Percentiles rank a stretch among this genome's conserved stretches.
Conservation (phyloP, 2,888 invertebrate species). For the Cantharis lateralis region DNA sequence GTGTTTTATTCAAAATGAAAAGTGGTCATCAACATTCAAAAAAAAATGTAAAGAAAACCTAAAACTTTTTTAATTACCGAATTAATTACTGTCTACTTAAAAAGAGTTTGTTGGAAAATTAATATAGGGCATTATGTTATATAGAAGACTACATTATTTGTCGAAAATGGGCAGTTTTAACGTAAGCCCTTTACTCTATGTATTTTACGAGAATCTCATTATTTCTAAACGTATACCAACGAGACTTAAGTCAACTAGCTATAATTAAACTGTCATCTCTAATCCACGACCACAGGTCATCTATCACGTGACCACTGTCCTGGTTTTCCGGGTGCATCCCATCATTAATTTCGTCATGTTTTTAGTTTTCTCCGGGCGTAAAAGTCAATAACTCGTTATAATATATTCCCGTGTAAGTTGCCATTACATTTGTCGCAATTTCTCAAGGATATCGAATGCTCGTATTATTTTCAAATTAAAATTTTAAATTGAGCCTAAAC, state of each 20-base stretch:
- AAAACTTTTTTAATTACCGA: not conserved
- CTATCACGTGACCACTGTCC: slow-evolving; percentile 54
- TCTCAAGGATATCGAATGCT: slow-evolving; percentile 39
- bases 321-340: slow-evolving; percentile 44
- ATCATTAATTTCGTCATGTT: slow-evolving; percentile 49
- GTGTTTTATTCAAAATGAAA: too few relatives aligned
- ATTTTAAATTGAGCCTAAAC: slow-evolving; percentile 21
- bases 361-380: slow-evolving; percentile 29
- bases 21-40: not conserved
- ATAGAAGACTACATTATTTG: not conserved
- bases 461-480: slow-evolving; percentile 21
- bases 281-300: slow-evolving; percentile 51
- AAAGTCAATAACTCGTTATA: slow-evolving; percentile 3
- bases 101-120: not conserved
- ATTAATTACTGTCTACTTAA: not conserved
- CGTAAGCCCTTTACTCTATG: slow-evolving; percentile 24
- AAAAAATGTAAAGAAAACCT: not conserved
- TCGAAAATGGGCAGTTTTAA: slow-evolving; percentile 2
- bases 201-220: slow-evolving; percentile 29
- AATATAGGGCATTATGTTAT: not conserved
- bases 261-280: slow-evolving; percentile 55
- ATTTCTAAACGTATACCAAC: slow-evolving; percentile 26
- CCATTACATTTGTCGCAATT: not conserved
- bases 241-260: slow-evolving; percentile 31
- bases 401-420: not conserved